These are phyloP conservation scores for Drosophila multiciliata DNA, from an alignment of 2,888 invertebrate species.

Conservation along the genomic window DNA sequence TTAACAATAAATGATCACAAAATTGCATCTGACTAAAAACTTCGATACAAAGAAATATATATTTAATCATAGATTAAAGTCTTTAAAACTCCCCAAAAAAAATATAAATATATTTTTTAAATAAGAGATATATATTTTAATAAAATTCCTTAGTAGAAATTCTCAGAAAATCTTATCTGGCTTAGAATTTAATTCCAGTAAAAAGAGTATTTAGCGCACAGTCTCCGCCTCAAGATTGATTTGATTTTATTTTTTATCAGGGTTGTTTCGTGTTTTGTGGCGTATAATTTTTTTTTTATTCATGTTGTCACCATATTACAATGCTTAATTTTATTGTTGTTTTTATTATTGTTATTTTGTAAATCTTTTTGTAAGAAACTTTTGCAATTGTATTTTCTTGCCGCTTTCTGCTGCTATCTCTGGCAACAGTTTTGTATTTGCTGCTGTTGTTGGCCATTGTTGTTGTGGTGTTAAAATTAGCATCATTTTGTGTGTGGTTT, in stretches of 20 bases:
- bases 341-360: slow-evolving; percentile 78
- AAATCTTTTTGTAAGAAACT: slow-evolving; percentile 74
- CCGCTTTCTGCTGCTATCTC: slow-evolving; percentile 27
- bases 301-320: slow-evolving; percentile 69
- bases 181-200: not conserved
- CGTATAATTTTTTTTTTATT: slow-evolving; percentile 13
- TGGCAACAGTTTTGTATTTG: slow-evolving; percentile 26
- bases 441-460: slow-evolving; percentile 30
- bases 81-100: not conserved
- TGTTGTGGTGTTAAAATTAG: slow-evolving; percentile 69
- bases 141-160: not conserved
- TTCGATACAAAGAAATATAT: not conserved
- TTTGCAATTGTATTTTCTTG: slow-evolving; percentile 74
- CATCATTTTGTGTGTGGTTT: slow-evolving; percentile 65
- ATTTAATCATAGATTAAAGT: not conserved
- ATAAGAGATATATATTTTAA: not conserved
- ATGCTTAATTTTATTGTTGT: slow-evolving; percentile 78
- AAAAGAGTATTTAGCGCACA: slow-evolving; percentile 25
- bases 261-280: slow-evolving; percentile 11
- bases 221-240: slow-evolving; percentile 27
- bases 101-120: not conserved
- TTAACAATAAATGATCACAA: not conserved
- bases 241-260: slow-evolving; percentile 22
- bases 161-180: not conserved
- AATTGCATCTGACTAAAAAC: not conserved